Evolutionary conservation across 2,888 invertebrate genomes (phyloP), one percentile per base, ranked within the genome.

Genomic region (Trachelus iudaicus): DNA sequence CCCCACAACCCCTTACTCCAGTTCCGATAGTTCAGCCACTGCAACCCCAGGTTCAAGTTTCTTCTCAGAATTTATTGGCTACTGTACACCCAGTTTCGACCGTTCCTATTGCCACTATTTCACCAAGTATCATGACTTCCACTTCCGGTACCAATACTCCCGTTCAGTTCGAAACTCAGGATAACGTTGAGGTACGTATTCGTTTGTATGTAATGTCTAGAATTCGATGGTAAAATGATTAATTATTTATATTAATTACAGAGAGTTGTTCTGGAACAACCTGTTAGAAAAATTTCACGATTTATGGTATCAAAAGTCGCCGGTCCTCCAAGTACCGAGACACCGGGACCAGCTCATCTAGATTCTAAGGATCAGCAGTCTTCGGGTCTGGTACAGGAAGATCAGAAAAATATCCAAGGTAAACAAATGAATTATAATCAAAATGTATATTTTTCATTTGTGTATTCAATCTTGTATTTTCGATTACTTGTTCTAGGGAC

Each of bases 281-380:
- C 94, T 75, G 93, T 93, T 69, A 93, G 96, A 83, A 96, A 96
- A 91, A 95, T 97, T 88, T 96, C 96, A 40, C 93, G 96, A 85
- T 97, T 97, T 92, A 94, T 96, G 92, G 96, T 97, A 86, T 91
- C 91, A 4, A 91, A 90, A 87, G 91, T 91, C 80, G 86, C 90
- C 80, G 91, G 91, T 77, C 90, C 91, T 75, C 90, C 90, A 31
- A 80, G 81, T 73, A 84, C 81, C 34, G 78, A 56, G 9, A 23
- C 56, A 56, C 69, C 23, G 23, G 56, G 23, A 56, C 56, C 23
- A 56, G 23, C 2, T 56, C 56, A 56, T 23, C 9, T 56, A 76
- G 85, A 84, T 75, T 9, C 71, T 71, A 71, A 31, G 33, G 33
- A 9, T 71, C 71, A 71, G 30, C 71, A 71, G 31, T 71, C 71